A percentile compares a stretch with the other conserved stretches of the same genome.
Conservation (phyloP, 53 echinoderm and acorn worm species). For the Stichopus horrens region DNA sequence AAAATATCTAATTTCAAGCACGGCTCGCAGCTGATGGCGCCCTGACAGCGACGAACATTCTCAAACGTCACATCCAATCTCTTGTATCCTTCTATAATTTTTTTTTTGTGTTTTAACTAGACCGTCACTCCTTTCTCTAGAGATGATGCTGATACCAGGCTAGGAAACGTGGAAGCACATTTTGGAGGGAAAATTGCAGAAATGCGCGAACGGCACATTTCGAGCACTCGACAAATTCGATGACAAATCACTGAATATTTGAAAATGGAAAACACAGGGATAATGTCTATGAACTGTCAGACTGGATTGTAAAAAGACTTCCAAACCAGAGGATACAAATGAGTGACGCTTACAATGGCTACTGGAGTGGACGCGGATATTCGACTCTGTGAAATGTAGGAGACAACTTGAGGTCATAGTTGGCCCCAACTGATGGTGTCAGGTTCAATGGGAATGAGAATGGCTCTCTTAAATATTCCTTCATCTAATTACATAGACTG, state of each 20-base stretch:
- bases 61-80: slow-evolving; percentile 33
- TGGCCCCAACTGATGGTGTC: neutral
- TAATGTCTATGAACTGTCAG: slow-evolving; percentile 15
- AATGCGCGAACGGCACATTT: slow-evolving; percentile 24
- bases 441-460: neutral
- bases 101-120: slow-evolving; percentile 17
- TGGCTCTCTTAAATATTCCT: too few species aligned
- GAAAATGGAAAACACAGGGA: neutral
- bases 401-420: neutral
- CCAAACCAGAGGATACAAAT: neutral
- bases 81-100: neutral
- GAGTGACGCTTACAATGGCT: neutral
- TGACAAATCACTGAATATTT: neutral
- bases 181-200: slow-evolving; percentile 30
- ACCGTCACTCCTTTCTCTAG: slow-evolving; percentile 6
- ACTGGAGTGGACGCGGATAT: neutral
- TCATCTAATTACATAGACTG: too few species aligned
- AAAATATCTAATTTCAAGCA: slow-evolving; percentile 37
- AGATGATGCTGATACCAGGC: slow-evolving; percentile 35
- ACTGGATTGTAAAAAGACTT: neutral
- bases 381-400: neutral
- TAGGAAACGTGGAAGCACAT: slow-evolving; percentile 25
- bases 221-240: slow-evolving; percentile 12
- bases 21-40: slow-evolving; percentile 37
- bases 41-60: slow-evolving; percentile 37